These are phyloP conservation scores for Pachydiplax longipennis DNA, from an alignment of 2,888 invertebrate species.

Conservation along the genomic window DNA sequence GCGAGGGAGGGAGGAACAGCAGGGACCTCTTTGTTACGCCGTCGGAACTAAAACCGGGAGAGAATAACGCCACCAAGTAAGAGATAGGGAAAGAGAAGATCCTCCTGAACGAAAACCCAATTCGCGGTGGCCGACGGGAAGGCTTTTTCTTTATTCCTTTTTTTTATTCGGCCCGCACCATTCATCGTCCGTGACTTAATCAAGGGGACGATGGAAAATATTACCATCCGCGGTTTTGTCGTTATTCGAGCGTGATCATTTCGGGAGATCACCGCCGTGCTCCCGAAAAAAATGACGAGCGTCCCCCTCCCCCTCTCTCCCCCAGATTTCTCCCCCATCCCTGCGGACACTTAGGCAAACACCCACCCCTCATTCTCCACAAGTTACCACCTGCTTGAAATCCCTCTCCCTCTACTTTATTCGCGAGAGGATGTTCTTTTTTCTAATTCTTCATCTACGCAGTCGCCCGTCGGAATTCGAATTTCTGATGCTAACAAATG, in stretches of 20 bases:
- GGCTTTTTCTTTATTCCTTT: background rate
- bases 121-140: conserved; percentile 4
- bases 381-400: background rate
- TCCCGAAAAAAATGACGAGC: background rate
- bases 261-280: background rate
- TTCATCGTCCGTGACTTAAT: conserved; percentile 26
- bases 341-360: background rate
- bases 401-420: background rate
- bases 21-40: conserved; percentile 18
- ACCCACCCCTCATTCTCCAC: background rate
- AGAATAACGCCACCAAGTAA: background rate
- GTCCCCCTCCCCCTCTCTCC: background rate
- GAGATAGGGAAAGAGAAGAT: background rate
- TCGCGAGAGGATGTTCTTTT: background rate
- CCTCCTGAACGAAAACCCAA: background rate
- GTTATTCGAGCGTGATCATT: conserved; percentile 38
- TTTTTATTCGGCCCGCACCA: background rate
- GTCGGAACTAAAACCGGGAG: conserved; percentile 18
- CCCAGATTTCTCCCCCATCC: background rate
- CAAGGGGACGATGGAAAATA: conserved; percentile 37
- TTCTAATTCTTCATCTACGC: background rate
- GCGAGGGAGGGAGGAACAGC: background rate
- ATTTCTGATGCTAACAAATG: conserved; percentile 17
- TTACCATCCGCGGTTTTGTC: conserved; percentile 11
- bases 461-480: background rate